Evolutionary conservation across 2,888 invertebrate species (phyloP).

Genomic region (Molorchus minor): DNA sequence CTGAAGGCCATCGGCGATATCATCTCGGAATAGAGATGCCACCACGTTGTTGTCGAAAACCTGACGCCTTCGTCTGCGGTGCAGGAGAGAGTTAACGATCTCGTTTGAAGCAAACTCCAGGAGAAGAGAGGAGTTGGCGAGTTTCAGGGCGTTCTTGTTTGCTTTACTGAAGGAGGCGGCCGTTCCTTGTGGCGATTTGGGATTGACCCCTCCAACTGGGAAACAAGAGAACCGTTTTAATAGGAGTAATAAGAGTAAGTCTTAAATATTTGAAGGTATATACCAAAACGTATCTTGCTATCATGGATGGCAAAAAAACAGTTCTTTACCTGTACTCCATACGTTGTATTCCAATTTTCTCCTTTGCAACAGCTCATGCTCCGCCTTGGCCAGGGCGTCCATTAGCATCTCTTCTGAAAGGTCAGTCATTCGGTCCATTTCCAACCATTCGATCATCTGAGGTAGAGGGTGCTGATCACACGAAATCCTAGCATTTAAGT

Average conservation of each 20-base stretch:
- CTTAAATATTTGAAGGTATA: too few relatives aligned
- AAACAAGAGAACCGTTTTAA: slow-evolving; percentile 32
- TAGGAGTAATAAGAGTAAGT: neutral
- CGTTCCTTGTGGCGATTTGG: slow-evolving; percentile 85
- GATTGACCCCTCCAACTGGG: slow-evolving; percentile 81
- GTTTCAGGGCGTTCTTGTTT: slow-evolving; percentile 80
- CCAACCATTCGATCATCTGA: slow-evolving; percentile 77
- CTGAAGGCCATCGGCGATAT: slow-evolving; percentile 79
- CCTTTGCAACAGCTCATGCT: slow-evolving; percentile 77
- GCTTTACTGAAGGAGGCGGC: slow-evolving; percentile 92
- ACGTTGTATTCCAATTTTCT: slow-evolving; percentile 83
- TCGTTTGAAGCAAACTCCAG: slow-evolving; percentile 89
- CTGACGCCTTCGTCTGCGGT: slow-evolving; percentile 75
- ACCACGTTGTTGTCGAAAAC: slow-evolving; percentile 73
- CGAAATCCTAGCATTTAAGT: slow-evolving; percentile 78
- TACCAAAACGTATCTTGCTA: neutral
- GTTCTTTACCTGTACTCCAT: slow-evolving; percentile 76
- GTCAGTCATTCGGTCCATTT: slow-evolving; percentile 72
- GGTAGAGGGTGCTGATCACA: slow-evolving; percentile 77
- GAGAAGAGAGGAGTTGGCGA: slow-evolving; percentile 87
- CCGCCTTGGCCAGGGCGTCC: slow-evolving; percentile 81
- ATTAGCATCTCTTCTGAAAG: slow-evolving; percentile 76
- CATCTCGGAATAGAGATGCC: slow-evolving; percentile 69
- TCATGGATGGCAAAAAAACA: neutral
- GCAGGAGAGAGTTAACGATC: slow-evolving; percentile 74